phyloP scores from a whole-genome alignment of 2,797 vertebrate species.

The Oreortyx pictus region DNA sequence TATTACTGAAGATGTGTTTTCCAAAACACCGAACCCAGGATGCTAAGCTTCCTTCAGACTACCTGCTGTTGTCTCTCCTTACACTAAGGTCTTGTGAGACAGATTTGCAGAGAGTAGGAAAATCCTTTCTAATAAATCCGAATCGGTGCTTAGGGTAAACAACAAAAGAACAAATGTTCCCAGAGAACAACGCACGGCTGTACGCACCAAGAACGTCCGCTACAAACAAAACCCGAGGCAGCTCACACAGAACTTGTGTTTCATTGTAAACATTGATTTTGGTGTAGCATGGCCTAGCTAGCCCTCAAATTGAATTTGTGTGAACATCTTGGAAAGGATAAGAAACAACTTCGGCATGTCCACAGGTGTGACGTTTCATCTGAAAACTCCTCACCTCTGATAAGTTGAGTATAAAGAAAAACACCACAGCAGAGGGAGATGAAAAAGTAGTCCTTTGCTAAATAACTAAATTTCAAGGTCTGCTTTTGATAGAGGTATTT shows the following conservation, averaged over 20 bases:
- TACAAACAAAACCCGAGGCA: background rate
- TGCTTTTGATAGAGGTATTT: background rate
- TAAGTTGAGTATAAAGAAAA: background rate
- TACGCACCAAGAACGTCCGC: background rate
- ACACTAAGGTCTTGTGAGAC: background rate
- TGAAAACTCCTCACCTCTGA: background rate
- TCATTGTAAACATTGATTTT: background rate
- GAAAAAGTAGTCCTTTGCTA: background rate
- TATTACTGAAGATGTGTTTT: conserved; percentile 27
- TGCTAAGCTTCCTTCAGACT: conserved; percentile 20
- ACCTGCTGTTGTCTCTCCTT: background rate
- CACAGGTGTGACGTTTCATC: background rate
- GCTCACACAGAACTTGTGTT: background rate
- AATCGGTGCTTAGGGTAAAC: background rate
- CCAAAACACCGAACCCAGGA: background rate
- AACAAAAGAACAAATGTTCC: background rate
- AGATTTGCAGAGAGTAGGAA: background rate
- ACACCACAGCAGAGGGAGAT: background rate
- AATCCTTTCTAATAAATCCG: conserved; percentile 37
- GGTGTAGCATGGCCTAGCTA: background rate
- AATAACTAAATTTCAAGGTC: background rate
- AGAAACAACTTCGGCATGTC: background rate
- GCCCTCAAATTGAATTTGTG: background rate
- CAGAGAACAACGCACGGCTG: background rate
- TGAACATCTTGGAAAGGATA: background rate